Conservation (phyloP, 2,797 vertebrate genomes). For the Luscinia megarhynchos region DNA sequence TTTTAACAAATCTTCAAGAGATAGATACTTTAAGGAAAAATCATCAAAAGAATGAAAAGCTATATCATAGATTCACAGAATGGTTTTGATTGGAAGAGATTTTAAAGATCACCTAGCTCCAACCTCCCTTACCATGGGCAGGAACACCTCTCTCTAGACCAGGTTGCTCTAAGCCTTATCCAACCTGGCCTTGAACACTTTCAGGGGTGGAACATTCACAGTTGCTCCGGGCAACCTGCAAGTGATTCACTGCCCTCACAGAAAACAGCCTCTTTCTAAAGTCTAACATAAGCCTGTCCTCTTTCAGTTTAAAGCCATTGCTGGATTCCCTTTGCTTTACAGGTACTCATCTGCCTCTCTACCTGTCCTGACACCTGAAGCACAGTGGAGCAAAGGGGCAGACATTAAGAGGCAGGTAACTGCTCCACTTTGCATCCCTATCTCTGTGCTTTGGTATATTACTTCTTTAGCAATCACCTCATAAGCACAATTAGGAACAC, state of each 20-base stretch:
- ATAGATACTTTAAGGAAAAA: not conserved
- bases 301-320: not conserved
- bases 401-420: not conserved
- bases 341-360: not conserved
- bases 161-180: not conserved
- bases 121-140: not conserved
- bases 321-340: not conserved
- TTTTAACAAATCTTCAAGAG: not conserved
- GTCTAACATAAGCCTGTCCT: not conserved
- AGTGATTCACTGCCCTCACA: not conserved
- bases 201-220: not conserved
- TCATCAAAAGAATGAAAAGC: not conserved
- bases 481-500: not conserved
- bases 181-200: not conserved
- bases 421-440: not conserved
- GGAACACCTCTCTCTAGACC: not conserved
- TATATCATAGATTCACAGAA: rapidly evolving
- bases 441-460: not conserved
- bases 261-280: not conserved
- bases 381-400: not conserved
- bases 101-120: not conserved
- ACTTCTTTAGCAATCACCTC: not conserved
- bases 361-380: not conserved
- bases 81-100: too few relatives aligned
- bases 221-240: not conserved